Evolutionary conservation across 2,888 invertebrate genomes (phyloP), one percentile per base, ranked within the genome.

Genomic region (Drosophila koepferae): DNA sequence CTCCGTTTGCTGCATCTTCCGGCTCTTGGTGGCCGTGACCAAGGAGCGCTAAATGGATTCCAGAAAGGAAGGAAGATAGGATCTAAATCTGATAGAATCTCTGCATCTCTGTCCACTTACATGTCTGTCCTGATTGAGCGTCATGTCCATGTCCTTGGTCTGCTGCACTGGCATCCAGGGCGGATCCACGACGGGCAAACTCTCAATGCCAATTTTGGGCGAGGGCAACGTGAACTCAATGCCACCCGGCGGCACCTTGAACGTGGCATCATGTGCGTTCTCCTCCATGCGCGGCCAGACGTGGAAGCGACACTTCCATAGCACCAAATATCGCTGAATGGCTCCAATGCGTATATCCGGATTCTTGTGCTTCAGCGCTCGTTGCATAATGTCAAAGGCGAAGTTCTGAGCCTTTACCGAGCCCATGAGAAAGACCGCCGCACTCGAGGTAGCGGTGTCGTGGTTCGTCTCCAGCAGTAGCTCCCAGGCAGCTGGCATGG

Each of bases 201-300:
- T 97, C 93, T 98, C 99, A 46, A 99, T 97, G 4, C 99, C 99
- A 80, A 99, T 99, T 92, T 99, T 99, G 0, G 99, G 99, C 0
- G 99, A 99, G 0, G 99, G 99, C 58, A 99, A 94, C 0, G 99
- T 99, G 92, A 99, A 99, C 92, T 99, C 99, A 72, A 99, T 99
- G 23, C 98, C 98, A 0, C 99, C 99, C 0, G 99, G 99, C 1
- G 99, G 99, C 2, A 99, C 99, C 94, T 99, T 99, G 93, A 99
- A 99, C 0, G 97, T 96, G 71, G 97, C 94, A 70, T 92, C 92
- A 67, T 99, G 98, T 0, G 99, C 99, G 9, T 97, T 97, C 90
- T 99, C 99, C 93, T 99, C 99, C 99, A 99, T 99, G 68, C 99
- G 95, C 0, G 99, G 98, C 99, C 99, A 99, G 1, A 99, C 98